phyloP scores from a whole-genome alignment of 2,888 invertebrate species.

The Archaeoteleia sp. region DNA sequence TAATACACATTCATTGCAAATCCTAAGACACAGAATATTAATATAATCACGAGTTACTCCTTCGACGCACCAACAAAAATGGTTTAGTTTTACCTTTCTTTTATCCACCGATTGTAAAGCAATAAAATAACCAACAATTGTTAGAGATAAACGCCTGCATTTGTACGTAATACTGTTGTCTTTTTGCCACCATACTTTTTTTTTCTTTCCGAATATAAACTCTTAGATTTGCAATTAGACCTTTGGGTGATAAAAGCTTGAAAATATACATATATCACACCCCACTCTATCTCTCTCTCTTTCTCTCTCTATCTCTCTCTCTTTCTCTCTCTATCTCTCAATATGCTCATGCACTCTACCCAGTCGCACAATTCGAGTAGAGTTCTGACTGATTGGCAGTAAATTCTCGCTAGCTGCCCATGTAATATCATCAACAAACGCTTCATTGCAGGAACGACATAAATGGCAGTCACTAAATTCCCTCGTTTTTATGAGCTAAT shows the following conservation, averaged over 20 bases:
- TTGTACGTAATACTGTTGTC: background rate
- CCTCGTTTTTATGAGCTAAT: constrained; percentile 12
- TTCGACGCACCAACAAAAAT: background rate
- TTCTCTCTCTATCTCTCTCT: too few relatives aligned
- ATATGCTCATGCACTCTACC: constrained; percentile 36
- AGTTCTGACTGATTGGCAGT: constrained; percentile 32
- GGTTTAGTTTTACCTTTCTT: too few relatives aligned
- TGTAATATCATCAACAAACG: constrained; percentile 14
- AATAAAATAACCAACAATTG: too few relatives aligned
- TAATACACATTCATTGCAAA: constrained; percentile 39
- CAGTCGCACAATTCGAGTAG: constrained; percentile 2
- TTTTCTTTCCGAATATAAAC: constrained; percentile 20
- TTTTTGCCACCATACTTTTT: constrained; percentile 6
- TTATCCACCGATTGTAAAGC: too few relatives aligned
- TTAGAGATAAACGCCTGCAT: too few relatives aligned
- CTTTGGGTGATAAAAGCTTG: constrained; percentile 56
- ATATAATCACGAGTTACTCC: constrained; percentile 8
- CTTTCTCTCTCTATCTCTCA: too few relatives aligned
- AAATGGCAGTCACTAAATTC: constrained; percentile 21
- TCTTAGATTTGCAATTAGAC: constrained; percentile 51
- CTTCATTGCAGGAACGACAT: constrained; percentile 24
- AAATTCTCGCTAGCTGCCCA: constrained; percentile 19
- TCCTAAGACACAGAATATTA: constrained; percentile 22
- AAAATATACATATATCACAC: constrained; percentile 55
- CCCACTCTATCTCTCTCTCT: too few relatives aligned